Evolutionary conservation across 2,113 vertebrate species (phyloP), one percentile per base, ranked within the genome.

Genomic region (Clarias batrachus): DNA sequence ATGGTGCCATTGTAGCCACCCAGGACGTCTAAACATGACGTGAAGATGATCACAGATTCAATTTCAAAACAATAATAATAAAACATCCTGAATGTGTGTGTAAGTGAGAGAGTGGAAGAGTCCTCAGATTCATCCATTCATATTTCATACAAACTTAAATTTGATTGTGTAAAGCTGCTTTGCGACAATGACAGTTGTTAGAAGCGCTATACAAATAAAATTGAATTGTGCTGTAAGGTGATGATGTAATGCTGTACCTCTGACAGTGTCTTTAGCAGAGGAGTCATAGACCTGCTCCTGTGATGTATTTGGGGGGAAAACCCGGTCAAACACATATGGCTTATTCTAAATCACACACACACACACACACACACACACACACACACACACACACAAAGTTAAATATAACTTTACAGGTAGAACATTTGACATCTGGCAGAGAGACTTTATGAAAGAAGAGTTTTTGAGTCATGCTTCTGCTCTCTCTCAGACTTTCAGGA

Each of bases 1-100:
- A 98, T 97, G 0, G 97, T 98, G 81, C 97, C 97, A 9, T 98
- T 98, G 88, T 98, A 98, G 23, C 97, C 97, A 23, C 96, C 96
- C 68, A 98, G 95, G 87, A 98, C 97, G 96, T 98, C 97, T 98
- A 82, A 30, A 52, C 7, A 73, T 71, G 27, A 70, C 63, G 81
- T 11, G 6, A 48, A 70, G 13, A 13, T 12, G 27, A 79, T 4
- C 23, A 25, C 17, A 59, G 0, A 41, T 37, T 17, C 19, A 21
- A 1, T 23, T 57, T 59, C 23, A 66, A 23, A 73, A 56, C 1
- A 33, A 71, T 33, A 57, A 25, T 10, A 11, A 21, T 19, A 27
- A 82, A 8, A 48, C 11, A 54, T 6, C 3, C 21, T 81, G 21
- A 23, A 6, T 16, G 81, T 57, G 60, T 66, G 62, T 52, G 65